A percentile compares a stretch with the other conserved stretches of the same genome.
Evolutionary conservation across 1,140 invertebrate species (phyloP).

Genomic region (Streblospio benedicti): DNA sequence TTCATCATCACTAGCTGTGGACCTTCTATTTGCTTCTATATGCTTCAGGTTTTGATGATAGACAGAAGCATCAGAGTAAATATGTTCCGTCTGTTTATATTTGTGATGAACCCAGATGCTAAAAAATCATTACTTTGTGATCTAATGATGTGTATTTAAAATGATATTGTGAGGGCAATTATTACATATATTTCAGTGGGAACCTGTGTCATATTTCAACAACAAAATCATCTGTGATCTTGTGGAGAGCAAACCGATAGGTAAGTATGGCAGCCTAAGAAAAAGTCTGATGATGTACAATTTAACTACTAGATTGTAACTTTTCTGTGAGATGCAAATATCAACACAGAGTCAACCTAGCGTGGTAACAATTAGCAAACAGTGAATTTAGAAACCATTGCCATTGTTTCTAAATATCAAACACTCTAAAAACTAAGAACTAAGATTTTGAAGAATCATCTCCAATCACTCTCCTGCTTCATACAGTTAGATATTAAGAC

Average conservation of each 20-base stretch:
- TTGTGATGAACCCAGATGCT: not conserved
- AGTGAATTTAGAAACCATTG: slow-evolving; percentile 22
- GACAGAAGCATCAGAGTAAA: not conserved
- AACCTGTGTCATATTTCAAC: slow-evolving; percentile 65
- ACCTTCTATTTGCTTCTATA: no score
- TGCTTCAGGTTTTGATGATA: not conserved
- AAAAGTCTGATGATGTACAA: slow-evolving; percentile 89
- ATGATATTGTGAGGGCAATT: slow-evolving; percentile 8
- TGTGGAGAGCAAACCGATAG: slow-evolving; percentile 70
- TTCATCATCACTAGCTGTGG: no score
- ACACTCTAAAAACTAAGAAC: not conserved
- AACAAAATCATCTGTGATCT: slow-evolving; percentile 66
- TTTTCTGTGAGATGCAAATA: slow-evolving; percentile 85
- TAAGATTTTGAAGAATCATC: no score
- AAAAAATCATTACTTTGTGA: no score
- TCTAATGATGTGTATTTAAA: no score
- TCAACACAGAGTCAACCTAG: slow-evolving; percentile 72
- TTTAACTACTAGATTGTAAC: slow-evolving; percentile 77
- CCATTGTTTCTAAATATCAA: not conserved
- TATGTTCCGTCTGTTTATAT: not conserved
- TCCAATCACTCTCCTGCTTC: no score
- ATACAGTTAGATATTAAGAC: no score
- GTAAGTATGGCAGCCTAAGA: slow-evolving; percentile 51
- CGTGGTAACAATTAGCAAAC: slow-evolving; percentile 79
- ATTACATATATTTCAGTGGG: slow-evolving; percentile 52